phyloP scores from a whole-genome alignment of 2,888 invertebrate species.

The Netelia virgata region DNA sequence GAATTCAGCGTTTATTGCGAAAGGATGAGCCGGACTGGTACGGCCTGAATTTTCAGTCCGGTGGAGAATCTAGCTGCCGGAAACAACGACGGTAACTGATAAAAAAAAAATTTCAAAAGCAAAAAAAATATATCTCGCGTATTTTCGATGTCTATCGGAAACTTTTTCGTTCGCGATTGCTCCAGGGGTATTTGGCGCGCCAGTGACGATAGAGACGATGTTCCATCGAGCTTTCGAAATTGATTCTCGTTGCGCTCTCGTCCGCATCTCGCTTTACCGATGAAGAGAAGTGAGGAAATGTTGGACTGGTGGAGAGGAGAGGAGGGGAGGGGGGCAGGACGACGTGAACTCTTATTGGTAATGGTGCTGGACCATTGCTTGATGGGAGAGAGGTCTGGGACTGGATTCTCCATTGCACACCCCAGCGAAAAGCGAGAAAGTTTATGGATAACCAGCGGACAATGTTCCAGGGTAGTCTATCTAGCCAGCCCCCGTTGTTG shows the following conservation, averaged over 20 bases:
- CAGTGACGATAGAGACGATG: background rate
- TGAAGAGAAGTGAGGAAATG: slow-evolving; percentile 23
- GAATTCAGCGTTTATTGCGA: slow-evolving; percentile 54
- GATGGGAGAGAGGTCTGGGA: background rate
- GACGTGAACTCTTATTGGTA: slow-evolving; percentile 36
- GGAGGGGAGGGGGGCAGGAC: slow-evolving; percentile 37
- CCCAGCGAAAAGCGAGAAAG: slow-evolving; percentile 41
- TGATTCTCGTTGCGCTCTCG: slow-evolving; percentile 18
- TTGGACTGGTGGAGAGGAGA: background rate
- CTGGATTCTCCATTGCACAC: background rate
- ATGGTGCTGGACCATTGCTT: background rate
- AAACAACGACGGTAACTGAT: slow-evolving; percentile 5
- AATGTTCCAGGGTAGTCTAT: background rate
- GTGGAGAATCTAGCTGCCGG: slow-evolving; percentile 11
- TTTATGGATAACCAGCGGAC: slow-evolving; percentile 39
- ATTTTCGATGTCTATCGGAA: slow-evolving; percentile 28
- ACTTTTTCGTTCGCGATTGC: slow-evolving; percentile 46
- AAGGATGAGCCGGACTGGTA: background rate
- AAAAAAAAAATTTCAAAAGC: slow-evolving; percentile 8
- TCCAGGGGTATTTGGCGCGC: slow-evolving; percentile 7
- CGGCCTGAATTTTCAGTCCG: slow-evolving; percentile 18
- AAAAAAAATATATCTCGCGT: background rate
- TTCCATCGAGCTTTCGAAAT: background rate
- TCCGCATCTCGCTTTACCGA: slow-evolving; percentile 5
- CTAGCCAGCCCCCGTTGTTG: slow-evolving; percentile 34